These are phyloP conservation scores for Epinotia nisella DNA, from an alignment of 2,888 invertebrate species.

Conservation along the genomic window DNA sequence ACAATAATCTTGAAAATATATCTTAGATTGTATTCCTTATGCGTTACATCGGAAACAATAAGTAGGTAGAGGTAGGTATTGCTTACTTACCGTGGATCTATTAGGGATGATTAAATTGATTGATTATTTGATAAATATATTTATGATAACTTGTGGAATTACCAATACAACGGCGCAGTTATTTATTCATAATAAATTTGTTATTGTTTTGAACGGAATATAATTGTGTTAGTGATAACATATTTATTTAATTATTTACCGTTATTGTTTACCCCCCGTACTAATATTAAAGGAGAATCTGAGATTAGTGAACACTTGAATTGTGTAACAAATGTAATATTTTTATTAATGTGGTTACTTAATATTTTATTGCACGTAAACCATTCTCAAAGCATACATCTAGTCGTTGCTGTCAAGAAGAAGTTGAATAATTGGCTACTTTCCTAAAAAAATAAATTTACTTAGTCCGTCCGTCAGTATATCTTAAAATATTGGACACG, in stretches of 20 bases:
- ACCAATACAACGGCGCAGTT: conserved; percentile 20
- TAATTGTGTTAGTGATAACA: background rate
- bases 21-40: conserved; percentile 7
- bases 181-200: conserved; percentile 1
- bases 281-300: too few relatives aligned
- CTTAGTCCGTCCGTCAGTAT: too few relatives aligned
- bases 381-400: too few relatives aligned
- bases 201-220: conserved; percentile 17
- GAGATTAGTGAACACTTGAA: too few relatives aligned
- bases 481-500: too few relatives aligned
- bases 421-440: too few relatives aligned
- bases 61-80: background rate
- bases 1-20: conserved; percentile 16
- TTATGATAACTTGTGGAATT: background rate
- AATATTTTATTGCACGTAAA: too few relatives aligned
- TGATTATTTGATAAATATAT: conserved; percentile 5
- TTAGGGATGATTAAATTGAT: conserved; percentile 8
- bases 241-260: background rate
- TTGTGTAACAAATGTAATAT: too few relatives aligned
- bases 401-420: too few relatives aligned
- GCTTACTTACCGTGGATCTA: background rate
- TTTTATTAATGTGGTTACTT: too few relatives aligned
- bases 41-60: background rate
- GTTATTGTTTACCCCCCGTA: too few relatives aligned
- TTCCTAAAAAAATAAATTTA: too few relatives aligned